These are phyloP conservation scores for Cetonia aurata DNA, from an alignment of 2,888 invertebrate species.

Conservation along the genomic window DNA sequence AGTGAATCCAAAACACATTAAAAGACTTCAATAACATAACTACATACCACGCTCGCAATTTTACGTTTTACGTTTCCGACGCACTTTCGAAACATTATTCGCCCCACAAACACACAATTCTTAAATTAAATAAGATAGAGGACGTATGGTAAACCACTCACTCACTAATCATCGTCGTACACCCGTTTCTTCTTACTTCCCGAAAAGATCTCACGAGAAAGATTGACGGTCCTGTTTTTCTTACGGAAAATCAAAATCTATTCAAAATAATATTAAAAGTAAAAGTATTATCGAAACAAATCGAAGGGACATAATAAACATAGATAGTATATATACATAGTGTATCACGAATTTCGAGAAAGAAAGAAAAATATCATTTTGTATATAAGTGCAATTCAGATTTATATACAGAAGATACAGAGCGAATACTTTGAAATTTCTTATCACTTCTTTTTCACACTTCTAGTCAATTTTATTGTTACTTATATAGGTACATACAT, in stretches of 20 bases:
- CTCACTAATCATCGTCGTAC: background rate
- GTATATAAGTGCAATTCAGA: too few species aligned
- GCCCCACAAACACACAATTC: background rate
- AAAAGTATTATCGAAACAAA: background rate
- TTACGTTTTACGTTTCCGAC: background rate
- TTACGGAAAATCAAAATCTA: too few species aligned
- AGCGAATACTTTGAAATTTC: background rate
- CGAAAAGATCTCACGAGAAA: too few species aligned
- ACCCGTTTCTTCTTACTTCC: too few species aligned
- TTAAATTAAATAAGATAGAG: slow-evolving; percentile 11
- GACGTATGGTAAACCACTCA: slow-evolving; percentile 18
- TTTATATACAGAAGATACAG: too few species aligned
- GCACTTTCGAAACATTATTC: background rate
- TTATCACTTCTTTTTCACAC: slow-evolving; percentile 33
- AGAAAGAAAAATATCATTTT: background rate
- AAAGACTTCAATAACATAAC: slow-evolving; percentile 9
- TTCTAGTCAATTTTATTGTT: slow-evolving; percentile 46
- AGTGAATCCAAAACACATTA: background rate
- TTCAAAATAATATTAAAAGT: too few species aligned
- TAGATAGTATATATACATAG: background rate
- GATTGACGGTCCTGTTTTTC: too few species aligned
- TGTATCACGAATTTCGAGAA: slow-evolving; percentile 17
- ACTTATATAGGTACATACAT: slow-evolving; percentile 31
- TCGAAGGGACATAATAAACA: background rate
- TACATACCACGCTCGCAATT: background rate